Base-by-base conservation (phyloP, 1,140 invertebrate species). In the Ceratosolen solmsi region DNA sequence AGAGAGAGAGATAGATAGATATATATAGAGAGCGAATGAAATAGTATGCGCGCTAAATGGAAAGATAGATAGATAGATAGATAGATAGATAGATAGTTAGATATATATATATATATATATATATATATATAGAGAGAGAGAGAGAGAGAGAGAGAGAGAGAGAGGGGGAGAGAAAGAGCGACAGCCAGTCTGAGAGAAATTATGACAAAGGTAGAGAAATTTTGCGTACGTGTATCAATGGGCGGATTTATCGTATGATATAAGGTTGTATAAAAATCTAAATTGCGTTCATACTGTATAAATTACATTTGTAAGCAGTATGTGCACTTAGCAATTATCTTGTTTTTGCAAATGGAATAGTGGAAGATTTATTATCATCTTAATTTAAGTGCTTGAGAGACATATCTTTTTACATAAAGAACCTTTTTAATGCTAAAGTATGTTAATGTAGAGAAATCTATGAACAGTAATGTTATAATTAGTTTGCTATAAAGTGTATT, bases 401-500 rank as follows among this genome's bases (percentile, higher is more conserved):
- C 20, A 22, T 68, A 68, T 68, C 63, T n/a, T 38, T 54, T 38
- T n/a, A 68, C 33, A 11, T n/a, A 68, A 38, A n/a, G 15, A 38
- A n/a, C 36, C 7, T 15, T 68, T 68, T 68, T 68, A 38, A 33
- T 68, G 20, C 22, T 68, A 7, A n/a, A 33, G 3, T 38, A 68
- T 38, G 63, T n/a, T 68, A 68, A 68, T 38, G 20, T 11, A 5
- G 20, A 38, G 33, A 68, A 38, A 68, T 68, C 63, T 38, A 38
- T n/a, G 36, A 68, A 36, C 15, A 2, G 17, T 36, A 36, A 36
- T 33, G 30, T 36, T 65, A 5, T 65, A 65, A 68, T 68, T 33
- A 68, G 63, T 68, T 68, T 68, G 36, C 33, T 38, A 68, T 38
- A 68, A 68, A 68, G 63, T 68, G 33, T 27, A n/a, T 68, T 20